A percentile compares a stretch with the other conserved stretches of the same genome.
Conservation (phyloP, 2,113 vertebrate species). For the Ammodytes dubius region DNA sequence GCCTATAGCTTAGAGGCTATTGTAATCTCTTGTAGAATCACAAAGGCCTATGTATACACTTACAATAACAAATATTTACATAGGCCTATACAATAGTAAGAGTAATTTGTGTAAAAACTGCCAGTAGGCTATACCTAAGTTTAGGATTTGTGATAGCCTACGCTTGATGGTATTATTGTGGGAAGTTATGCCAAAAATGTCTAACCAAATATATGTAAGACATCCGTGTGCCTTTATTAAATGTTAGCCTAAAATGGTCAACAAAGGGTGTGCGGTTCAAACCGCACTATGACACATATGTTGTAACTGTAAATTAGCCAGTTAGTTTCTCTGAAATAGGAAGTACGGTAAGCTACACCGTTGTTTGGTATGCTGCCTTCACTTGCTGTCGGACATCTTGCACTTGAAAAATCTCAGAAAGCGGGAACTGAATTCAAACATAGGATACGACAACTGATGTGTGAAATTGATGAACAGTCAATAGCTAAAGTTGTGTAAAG, state of each 20-base stretch:
- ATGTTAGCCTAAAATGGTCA: neutral
- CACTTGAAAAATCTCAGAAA: neutral
- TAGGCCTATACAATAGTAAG: neutral
- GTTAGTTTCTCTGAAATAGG: conserved; percentile 19
- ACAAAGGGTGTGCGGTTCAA: neutral
- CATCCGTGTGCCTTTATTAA: neutral
- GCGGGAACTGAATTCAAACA: fast-evolving
- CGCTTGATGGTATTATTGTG: neutral
- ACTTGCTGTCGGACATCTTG: fast-evolving
- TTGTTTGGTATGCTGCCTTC: conserved; percentile 18
- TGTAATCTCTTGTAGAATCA: no score
- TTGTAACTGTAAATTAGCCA: conserved; percentile 21
- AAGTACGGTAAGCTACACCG: conserved; percentile 35
- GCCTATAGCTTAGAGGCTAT: no score
- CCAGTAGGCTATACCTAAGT: neutral
- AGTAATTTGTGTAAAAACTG: no score
- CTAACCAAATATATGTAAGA: neutral
- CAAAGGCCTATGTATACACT: neutral
- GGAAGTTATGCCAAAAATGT: neutral
- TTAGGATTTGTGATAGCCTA: no score
- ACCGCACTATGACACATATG: neutral
- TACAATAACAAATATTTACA: neutral
- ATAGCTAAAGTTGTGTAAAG: fast-evolving
- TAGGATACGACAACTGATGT: fast-evolving
- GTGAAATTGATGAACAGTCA: fast-evolving